Conservation (phyloP, 2,797 vertebrate genomes). For the Harpagifer antarcticus region DNA sequence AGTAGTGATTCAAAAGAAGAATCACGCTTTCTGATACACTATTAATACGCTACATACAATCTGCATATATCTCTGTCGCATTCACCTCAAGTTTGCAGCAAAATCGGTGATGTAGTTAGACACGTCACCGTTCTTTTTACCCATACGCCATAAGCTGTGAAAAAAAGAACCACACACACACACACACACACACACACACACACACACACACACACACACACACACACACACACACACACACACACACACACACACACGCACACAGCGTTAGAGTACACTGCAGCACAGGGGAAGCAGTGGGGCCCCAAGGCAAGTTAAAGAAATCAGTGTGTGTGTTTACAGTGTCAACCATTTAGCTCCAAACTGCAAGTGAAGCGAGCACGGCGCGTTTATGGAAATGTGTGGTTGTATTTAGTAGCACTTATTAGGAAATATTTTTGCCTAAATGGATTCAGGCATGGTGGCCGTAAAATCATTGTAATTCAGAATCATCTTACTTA, state of each 20-base stretch:
- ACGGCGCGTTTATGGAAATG: slow-evolving; percentile 39
- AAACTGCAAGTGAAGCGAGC: slow-evolving; percentile 73
- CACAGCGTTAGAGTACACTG: slow-evolving; percentile 70
- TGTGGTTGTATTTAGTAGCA: slow-evolving; percentile 15
- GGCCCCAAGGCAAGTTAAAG: slow-evolving; percentile 30
- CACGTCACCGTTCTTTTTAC: slow-evolving; percentile 88
- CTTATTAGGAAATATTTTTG: not conserved
- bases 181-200: slow-evolving; percentile 66
- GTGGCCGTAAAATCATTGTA: not conserved
- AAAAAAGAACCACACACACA: slow-evolving; percentile 81
- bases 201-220: no score
- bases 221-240: no score
- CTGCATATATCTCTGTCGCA: slow-evolving; percentile 35
- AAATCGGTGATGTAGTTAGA: slow-evolving; percentile 89
- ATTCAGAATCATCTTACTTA: not conserved
- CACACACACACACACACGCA: slow-evolving; percentile 67
- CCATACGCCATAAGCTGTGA: slow-evolving; percentile 87
- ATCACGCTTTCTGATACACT: no score
- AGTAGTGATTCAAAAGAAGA: not conserved
- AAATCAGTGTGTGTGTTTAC: slow-evolving; percentile 37
- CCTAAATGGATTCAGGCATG: not conserved
- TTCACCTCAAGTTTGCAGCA: slow-evolving; percentile 88
- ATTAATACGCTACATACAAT: not conserved
- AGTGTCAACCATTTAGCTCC: slow-evolving; percentile 52
- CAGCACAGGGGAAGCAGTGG: slow-evolving; percentile 50